phyloP scores from a whole-genome alignment of 2,113 vertebrate genomes.

The Rhineura floridana region DNA sequence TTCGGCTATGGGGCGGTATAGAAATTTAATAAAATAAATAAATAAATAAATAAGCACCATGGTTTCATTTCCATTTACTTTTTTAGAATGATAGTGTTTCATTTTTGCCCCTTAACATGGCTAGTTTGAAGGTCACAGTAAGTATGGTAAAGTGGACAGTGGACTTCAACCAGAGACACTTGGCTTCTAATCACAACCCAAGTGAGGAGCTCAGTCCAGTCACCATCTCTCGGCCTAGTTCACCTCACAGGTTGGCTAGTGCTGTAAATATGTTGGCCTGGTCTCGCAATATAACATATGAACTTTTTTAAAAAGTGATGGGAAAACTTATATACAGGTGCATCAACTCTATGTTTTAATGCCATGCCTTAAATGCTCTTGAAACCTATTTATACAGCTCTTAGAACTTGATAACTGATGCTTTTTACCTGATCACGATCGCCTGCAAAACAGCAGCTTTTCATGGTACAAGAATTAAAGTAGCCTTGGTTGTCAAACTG shows the following conservation, averaged over 20 bases:
- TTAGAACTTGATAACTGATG: neutral
- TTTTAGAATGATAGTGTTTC: no score
- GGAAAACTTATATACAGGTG: neutral
- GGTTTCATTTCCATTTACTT: neutral
- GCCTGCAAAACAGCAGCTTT: slow-evolving; percentile 98
- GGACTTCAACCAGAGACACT: no score
- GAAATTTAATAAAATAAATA: no score
- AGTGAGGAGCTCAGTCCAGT: neutral
- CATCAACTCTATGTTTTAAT: neutral
- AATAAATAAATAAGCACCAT: no score
- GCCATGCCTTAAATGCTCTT: neutral
- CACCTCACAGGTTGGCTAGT: neutral
- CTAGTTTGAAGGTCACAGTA: neutral
- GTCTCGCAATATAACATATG: neutral
- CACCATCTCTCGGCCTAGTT: neutral
- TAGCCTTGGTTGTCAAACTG: slow-evolving; percentile 99
- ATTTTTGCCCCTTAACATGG: neutral
- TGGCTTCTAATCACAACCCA: neutral
- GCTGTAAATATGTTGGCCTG: neutral
- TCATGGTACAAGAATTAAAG: slow-evolving; percentile 99
- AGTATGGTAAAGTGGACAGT: neutral
- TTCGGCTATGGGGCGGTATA: no score
- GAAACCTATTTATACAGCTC: slow-evolving; percentile 1
- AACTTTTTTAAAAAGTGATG: neutral
- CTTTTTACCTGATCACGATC: slow-evolving; percentile 91